Percentiles rank a stretch among this genome's conserved stretches.
These are phyloP conservation scores for Paracentrotus lividus DNA, from an alignment of 53 echinoderm and acorn worm species.

Conservation along the genomic window DNA sequence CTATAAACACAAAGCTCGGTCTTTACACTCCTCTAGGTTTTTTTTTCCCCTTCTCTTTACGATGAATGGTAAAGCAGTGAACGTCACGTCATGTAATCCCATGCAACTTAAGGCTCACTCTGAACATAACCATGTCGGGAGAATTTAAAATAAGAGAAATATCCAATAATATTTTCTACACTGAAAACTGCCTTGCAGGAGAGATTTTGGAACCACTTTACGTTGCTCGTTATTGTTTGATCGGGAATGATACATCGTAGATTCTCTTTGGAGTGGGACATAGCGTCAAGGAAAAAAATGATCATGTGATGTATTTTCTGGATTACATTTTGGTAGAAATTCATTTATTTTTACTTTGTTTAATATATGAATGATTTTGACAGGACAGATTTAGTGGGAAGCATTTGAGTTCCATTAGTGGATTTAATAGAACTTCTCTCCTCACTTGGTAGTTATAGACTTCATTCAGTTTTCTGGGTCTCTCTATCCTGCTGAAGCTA, in stretches of 20 bases:
- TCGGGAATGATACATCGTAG: neutral
- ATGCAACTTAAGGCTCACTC: neutral
- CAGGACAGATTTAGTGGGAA: neutral
- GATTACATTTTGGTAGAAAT: neutral
- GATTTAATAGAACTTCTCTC: neutral
- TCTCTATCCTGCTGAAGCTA: neutral
- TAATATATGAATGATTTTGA: neutral
- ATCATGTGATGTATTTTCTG: neutral
- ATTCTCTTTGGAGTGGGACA: neutral
- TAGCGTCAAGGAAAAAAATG: neutral
- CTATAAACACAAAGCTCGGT: no score
- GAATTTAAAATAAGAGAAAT: no score
- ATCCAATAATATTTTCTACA: neutral
- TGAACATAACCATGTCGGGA: neutral
- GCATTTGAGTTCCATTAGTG: neutral
- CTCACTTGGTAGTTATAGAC: neutral
- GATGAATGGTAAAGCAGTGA: neutral
- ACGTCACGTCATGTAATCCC: neutral
- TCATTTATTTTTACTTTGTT: neutral
- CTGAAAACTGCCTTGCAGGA: neutral
- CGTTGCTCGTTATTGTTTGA: neutral
- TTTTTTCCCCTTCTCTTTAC: neutral
- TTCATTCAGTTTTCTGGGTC: neutral
- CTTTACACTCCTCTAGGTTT: no score
- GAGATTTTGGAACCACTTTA: conserved; percentile 6